phyloP scores from a whole-genome alignment of 2,888 invertebrate genomes.

The Philopedon plagiatum region DNA sequence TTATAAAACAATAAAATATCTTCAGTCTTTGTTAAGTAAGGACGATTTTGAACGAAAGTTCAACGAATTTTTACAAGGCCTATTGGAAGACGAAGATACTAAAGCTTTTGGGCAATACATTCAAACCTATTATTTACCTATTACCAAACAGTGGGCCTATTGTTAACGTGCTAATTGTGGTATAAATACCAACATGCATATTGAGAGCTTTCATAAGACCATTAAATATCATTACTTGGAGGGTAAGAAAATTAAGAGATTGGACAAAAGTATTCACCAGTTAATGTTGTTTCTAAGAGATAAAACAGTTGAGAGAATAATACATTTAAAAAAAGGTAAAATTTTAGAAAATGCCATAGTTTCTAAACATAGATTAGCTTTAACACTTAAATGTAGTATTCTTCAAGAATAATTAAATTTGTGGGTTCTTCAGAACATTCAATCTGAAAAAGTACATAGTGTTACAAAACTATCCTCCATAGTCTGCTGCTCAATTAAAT shows the following conservation, averaged over 20 bases:
- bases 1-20: constrained; percentile 1
- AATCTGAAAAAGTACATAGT: background rate
- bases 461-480: background rate
- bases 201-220: constrained; percentile 5
- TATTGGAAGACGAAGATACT: background rate
- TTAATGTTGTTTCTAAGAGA: background rate
- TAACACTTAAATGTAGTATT: background rate
- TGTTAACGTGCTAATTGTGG: background rate
- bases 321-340: constrained; percentile 8
- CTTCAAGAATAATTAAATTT: background rate
- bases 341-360: background rate
- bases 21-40: background rate
- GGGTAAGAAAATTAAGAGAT: background rate
- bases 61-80: background rate
- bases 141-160: background rate
- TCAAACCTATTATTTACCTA: background rate
- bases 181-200: background rate
- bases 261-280: constrained; percentile 4
- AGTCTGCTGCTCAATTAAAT: background rate
- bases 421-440: too few relatives aligned
- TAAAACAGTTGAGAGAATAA: constrained; percentile 3
- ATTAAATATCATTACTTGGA: background rate
- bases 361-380: background rate
- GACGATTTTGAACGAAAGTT: background rate
- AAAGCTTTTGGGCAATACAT: background rate